phyloP scores from a whole-genome alignment of 2,113 vertebrate species.

The Platanista minor region DNA sequence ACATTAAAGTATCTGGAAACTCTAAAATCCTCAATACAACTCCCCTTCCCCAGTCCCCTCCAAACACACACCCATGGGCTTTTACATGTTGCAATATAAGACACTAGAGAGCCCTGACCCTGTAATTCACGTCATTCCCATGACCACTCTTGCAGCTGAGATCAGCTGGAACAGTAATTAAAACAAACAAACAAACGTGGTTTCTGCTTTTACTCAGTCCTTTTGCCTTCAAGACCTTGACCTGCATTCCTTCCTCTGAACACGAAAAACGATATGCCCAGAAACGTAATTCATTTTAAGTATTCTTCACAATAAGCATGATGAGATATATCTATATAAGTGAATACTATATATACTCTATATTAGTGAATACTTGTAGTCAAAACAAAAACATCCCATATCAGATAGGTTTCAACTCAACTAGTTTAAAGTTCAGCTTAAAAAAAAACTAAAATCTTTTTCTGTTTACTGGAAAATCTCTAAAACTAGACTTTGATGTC shows the following conservation, averaged over 20 bases:
- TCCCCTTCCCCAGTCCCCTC: accelerated
- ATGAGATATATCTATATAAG: background rate
- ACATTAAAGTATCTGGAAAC: background rate
- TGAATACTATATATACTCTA: background rate
- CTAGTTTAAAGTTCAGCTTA: background rate
- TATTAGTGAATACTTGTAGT: background rate
- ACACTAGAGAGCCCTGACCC: background rate
- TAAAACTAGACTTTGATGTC: background rate
- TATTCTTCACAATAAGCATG: background rate
- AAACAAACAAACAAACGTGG: background rate
- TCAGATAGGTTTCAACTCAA: background rate
- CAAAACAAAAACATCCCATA: background rate
- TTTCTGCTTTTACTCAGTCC: background rate
- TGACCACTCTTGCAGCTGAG: background rate
- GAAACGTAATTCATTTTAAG: background rate
- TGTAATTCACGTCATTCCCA: background rate
- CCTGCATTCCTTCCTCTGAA: background rate
- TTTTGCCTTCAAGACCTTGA: background rate
- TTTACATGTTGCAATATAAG: background rate
- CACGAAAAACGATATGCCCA: background rate
- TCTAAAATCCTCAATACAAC: background rate
- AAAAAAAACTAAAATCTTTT: background rate
- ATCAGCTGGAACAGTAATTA: background rate
- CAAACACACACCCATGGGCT: background rate
- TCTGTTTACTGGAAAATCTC: background rate